A percentile compares a stretch with the other conserved stretches of the same genome.
These are phyloP conservation scores for Platorchestia sp. DNA, from an alignment of 1,140 invertebrate species.

Conservation along the genomic window DNA sequence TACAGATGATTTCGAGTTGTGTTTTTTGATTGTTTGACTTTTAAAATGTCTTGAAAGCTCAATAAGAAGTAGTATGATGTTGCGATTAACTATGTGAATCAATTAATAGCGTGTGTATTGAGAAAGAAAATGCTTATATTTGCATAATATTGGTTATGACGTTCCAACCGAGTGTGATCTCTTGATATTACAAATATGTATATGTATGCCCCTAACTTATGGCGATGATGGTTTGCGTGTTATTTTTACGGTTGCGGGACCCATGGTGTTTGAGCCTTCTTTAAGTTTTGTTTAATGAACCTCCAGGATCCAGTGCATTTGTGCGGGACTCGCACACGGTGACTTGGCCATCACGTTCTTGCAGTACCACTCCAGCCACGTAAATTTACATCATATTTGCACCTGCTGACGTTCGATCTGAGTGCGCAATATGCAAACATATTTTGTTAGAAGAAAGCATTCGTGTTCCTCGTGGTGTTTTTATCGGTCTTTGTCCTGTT, in stretches of 20 bases:
- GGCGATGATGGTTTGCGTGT: background rate
- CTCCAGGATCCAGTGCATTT: background rate
- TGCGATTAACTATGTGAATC: background rate
- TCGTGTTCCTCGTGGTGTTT: background rate
- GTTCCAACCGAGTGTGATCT: background rate
- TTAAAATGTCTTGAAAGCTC: background rate
- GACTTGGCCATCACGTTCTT: background rate
- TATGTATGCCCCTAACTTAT: background rate
- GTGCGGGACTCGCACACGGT: background rate
- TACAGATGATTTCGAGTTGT: background rate
- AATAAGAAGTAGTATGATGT: background rate
- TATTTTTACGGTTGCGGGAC: background rate
- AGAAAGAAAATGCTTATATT: background rate
- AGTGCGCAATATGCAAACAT: background rate
- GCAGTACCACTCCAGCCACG: too few species aligned
- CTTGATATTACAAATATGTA: too few species aligned
- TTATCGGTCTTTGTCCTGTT: background rate
- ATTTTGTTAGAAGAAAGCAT: background rate
- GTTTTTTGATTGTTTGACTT: background rate
- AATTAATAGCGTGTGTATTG: background rate
- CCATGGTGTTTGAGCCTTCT: background rate
- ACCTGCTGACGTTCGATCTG: background rate
- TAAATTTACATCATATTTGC: background rate
- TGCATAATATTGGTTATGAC: background rate
- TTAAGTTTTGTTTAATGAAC: background rate